Evolutionary conservation across 2,888 invertebrate species (phyloP), one percentile per base, ranked within the genome.

Genomic region (Watsonalla cultraria): DNA sequence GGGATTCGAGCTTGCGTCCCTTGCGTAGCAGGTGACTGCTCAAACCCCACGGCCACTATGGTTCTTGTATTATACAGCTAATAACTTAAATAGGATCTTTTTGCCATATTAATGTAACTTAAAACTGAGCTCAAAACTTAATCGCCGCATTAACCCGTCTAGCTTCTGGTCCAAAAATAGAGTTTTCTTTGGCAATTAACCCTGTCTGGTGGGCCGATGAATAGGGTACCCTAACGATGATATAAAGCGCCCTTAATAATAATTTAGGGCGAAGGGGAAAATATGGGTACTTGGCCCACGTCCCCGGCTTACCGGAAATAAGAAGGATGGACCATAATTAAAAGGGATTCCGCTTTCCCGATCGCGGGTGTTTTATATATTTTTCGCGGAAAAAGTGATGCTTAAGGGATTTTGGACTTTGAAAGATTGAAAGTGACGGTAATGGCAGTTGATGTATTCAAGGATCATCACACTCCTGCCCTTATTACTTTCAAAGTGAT

Each of bases 291-390:
- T 46, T 15, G 9, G 39, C 15, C 33, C 48, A 34, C 45, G 39
- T 47, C 46, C 54, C 13, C 35, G 52, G 53, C 49, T 56, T 53
- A 51, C 46, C 45, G 46, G 51, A 52, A 54, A 54, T 52, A 56
- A 52, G 57, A 58, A 52, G 51, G 56, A 61, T 54, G 58, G 56
- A 39, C 55, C 52, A 54, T 66, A 65, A 65, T 69, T 67, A 67
- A 60, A 54, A 56, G 46, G 50, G 61, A 56, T 64, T 61, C 58
- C 39, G 46, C 39, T 51, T 54, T 52, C 48, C 49, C 53, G 39
- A 61, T 61, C 7, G 8, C 54, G 59, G 56, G 47, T 55, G 56
- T 54, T 64, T 52, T 56, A 54, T 48, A 53, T 34, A 33, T 24
- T 37, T 34, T 51, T 33, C 15, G 13, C 9, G 13, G 15, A 24